Evolutionary conservation across 2,113 vertebrate species (phyloP), one percentile per base, ranked within the genome.

Genomic region (Callithrix jacchus): DNA sequence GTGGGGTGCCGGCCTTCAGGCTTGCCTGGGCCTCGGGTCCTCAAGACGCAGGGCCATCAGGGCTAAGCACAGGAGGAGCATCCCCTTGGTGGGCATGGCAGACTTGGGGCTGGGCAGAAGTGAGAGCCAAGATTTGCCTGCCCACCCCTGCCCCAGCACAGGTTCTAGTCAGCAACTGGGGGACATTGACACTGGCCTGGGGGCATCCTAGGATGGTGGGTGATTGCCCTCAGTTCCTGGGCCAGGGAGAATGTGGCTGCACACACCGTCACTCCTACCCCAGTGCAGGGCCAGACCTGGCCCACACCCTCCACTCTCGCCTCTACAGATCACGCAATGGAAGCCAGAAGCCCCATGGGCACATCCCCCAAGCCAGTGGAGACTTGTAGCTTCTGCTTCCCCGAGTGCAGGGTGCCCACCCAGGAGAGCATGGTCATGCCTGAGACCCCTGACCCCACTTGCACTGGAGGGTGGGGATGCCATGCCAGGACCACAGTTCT

Each of bases 341-440:
- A 98, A 88, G 97, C 91, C 0, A 97, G 94, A 27, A 97, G 97
- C 0, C 61, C 88, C 0, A 89, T 12, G 6, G 97, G 94, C 0
- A 90, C 92, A 47, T 84, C 87, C 0, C 98, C 98, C 0, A 98
- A 97, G 40, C 99, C 99, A 0, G 99, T 99, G 20, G 99, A 99
- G 97, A 99, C 99, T 0, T 99, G 99, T 18, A 97, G 99, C 88
- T 99, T 99, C 97, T 99, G 99, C 97, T 99, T 99, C 97, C 98
- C 99, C 0, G 99, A 99, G 20, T 98, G 99, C 0, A 94, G 97
- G 71, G 70, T 92, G 0, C 97, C 98, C 0, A 91, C 97, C 3
- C 98, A 96, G 86, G 98, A 97, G 95, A 98, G 87, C n/a, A 74
- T 94, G 1, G 30, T 89, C 0, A 70, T 91, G 4, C 97, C 7